Evolutionary conservation across 2,113 vertebrate species (phyloP), one percentile per base, ranked within the genome.

Genomic region (Xiphorhynchus elegans): DNA sequence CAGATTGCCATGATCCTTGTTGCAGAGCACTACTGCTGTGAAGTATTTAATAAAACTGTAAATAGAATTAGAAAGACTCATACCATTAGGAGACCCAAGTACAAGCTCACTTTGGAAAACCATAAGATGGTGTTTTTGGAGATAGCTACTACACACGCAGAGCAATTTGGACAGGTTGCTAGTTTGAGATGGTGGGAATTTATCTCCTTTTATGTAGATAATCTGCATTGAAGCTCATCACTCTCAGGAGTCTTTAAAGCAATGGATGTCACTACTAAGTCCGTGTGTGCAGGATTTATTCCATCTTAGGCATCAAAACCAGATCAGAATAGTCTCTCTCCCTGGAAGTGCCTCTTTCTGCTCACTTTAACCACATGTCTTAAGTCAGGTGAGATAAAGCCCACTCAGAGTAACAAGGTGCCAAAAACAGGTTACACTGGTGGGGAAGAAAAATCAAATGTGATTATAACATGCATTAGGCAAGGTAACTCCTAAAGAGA

Each of bases 401-500:
- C 13, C 66, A 46, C 42, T 84, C 44, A 75, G 64, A 56, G 56
- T 44, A 67, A 89, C 47, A 83, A 86, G 26, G 52, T 81, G 93
- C 21, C 80, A 68, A 75, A 84, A 72, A 4, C 2, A 7, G 80
- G 42, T 93, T 81, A 37, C 8, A 4, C 3, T 28, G 47, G 37
- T 67, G 37, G 44, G 29, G 18, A 2, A 0, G 39, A 58, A 69
- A 70, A 63, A n/a, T 3, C 29, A 63, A 81, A 89, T 40, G 83
- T 63, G 60, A 84, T 81, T 92, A 42, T 75, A 84, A 63, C 56
- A 37, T 59, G 19, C 80, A 67, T 74, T 67, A 93, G 73, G 33
- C 73, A 91, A 95, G 24, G 33, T 82, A 68, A 68, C 91, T 93
- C 73, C 73, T 84, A 69, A 95, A 87, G 56, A 81, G 73, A 93